phyloP scores from a whole-genome alignment of 2,113 vertebrate genomes.

The Dinomys branickii region DNA sequence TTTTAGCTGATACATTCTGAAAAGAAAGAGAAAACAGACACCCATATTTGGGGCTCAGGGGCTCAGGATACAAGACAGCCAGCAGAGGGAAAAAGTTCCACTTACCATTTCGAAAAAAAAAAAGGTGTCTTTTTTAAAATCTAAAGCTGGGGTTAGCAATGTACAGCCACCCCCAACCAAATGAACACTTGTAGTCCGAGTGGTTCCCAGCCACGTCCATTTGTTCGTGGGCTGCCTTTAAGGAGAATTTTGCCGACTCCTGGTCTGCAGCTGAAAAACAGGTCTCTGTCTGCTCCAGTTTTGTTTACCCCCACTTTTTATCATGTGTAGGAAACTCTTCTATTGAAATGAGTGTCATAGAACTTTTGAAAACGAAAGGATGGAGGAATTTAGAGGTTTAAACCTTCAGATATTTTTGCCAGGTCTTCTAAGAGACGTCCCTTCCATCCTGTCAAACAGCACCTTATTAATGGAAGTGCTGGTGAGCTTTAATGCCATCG shows the following conservation, averaged over 20 bases:
- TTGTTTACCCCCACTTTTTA: background rate
- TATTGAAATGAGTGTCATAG: background rate
- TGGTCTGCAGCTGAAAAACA: background rate
- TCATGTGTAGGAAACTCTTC: background rate
- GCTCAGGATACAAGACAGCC: background rate
- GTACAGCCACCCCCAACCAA: background rate
- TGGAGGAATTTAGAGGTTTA: background rate
- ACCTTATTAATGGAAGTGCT: background rate
- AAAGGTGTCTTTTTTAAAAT: background rate
- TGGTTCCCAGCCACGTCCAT: background rate
- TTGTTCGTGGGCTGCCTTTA: background rate
- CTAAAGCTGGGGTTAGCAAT: background rate
- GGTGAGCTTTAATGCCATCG: background rate
- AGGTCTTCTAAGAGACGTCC: background rate
- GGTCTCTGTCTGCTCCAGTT: background rate
- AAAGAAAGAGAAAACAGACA: background rate
- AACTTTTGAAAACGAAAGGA: conserved; percentile 47
- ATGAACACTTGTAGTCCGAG: background rate
- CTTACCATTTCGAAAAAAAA: background rate
- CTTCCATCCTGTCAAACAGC: background rate
- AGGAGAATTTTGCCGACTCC: background rate
- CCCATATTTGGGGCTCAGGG: background rate
- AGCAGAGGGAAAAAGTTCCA: background rate
- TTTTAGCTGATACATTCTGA: background rate
- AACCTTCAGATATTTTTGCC: conserved; percentile 17